These are phyloP conservation scores for Silurus meridionalis DNA, from an alignment of 2,113 vertebrate genomes.

Conservation along the genomic window DNA sequence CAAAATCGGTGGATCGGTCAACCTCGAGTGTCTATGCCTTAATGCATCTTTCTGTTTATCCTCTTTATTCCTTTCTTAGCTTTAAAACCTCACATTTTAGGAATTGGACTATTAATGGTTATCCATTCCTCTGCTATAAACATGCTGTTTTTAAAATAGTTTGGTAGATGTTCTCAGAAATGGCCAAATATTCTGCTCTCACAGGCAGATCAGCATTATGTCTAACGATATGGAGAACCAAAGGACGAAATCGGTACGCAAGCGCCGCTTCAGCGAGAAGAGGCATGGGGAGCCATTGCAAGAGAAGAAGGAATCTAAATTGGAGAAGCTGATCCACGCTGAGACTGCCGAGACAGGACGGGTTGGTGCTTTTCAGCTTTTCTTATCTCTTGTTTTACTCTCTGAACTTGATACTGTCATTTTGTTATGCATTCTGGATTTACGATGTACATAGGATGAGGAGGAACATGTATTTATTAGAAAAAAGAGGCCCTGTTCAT, in stretches of 20 bases:
- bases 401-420: not conserved
- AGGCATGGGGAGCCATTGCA: conserved; percentile 62
- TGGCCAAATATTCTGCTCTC: not conserved
- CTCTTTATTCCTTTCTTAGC: not conserved
- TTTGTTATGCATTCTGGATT: not conserved
- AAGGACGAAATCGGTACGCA: conserved; percentile 71
- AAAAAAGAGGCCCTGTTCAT: not conserved
- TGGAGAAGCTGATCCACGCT: conserved; percentile 79
- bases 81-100: not conserved
- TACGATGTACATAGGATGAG: not conserved
- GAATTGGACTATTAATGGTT: not conserved
- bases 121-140: not conserved
- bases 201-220: conserved; percentile 86
- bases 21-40: not conserved
- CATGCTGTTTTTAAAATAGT: not conserved
- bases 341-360: conserved; percentile 82
- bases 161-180: not conserved
- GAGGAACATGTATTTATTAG: not conserved
- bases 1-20: too few species aligned
- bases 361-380: conserved; percentile 64
- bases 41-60: not conserved
- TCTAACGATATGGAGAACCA: conserved; percentile 82
- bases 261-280: conserved; percentile 72
- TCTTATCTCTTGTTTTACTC: not conserved
- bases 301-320: conserved; percentile 65